A percentile compares a stretch with the other conserved stretches of the same genome.
phyloP scores from a whole-genome alignment of 53 echinoderm and acorn worm species.

The Echinometra lucunter region DNA sequence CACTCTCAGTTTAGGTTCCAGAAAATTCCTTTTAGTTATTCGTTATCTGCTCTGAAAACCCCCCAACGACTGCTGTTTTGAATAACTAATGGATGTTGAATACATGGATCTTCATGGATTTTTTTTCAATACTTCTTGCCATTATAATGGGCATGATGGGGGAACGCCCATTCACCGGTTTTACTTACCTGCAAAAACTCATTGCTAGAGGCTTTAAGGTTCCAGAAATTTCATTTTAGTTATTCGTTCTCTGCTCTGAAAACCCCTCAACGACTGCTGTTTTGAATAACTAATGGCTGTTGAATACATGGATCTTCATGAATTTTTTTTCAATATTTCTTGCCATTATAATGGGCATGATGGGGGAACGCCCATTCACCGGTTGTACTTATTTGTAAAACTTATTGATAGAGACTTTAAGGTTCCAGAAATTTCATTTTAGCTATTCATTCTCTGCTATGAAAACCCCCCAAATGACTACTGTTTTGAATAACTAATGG shows the following conservation, averaged over 20 bases:
- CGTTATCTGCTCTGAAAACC: not conserved
- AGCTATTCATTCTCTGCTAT: not conserved
- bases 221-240: not conserved
- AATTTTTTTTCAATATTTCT: too few relatives aligned
- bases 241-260: not conserved
- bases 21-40: not conserved
- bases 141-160: too few relatives aligned
- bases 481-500: conserved; percentile 8
- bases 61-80: not conserved
- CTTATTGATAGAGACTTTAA: not conserved
- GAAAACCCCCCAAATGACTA: not conserved
- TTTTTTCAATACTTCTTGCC: too few relatives aligned
- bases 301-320: not conserved
- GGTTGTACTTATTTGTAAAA: too few relatives aligned
- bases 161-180: too few relatives aligned
- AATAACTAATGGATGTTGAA: not conserved
- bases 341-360: too few relatives aligned
- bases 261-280: not conserved
- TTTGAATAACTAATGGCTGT: not conserved
- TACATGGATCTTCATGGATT: not conserved
- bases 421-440: not conserved
- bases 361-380: too few relatives aligned
- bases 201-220: not conserved
- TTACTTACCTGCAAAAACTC: too few relatives aligned
- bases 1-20: not conserved